phyloP scores from a whole-genome alignment of 2,888 invertebrate genomes.

The Sinodicranocentrus sp. region DNA sequence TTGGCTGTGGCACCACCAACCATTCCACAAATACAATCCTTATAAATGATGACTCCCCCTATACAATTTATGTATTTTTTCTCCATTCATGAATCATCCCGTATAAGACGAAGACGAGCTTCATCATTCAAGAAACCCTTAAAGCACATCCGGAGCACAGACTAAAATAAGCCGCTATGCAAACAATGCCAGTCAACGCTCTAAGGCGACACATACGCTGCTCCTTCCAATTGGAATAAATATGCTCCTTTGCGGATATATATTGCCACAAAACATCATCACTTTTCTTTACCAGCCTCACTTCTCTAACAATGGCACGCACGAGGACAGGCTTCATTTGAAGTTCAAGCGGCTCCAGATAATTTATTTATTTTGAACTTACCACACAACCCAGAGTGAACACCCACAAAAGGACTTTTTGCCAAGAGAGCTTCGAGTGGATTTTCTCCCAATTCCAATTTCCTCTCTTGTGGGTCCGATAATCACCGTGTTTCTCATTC shows the following conservation, averaged over 20 bases:
- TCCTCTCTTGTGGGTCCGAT: neutral
- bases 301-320: conserved; percentile 11
- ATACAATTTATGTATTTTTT: no score
- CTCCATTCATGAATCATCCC: conserved; percentile 3
- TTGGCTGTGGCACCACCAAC: no score
- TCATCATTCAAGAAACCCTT: neutral
- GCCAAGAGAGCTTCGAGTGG: neutral
- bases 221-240: no score
- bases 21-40: no score
- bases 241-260: neutral
- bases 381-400: neutral
- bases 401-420: neutral
- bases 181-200: no score
- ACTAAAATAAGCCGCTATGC: neutral
- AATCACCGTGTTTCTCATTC: neutral
- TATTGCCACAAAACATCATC: conserved; percentile 5
- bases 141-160: neutral
- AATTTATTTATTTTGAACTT: conserved; percentile 3
- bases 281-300: neutral
- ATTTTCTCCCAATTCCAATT: conserved; percentile 2
- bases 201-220: no score
- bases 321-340: conserved; percentile 15
- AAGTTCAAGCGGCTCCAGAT: neutral
- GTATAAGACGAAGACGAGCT: no score
- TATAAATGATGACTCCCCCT: no score